phyloP scores from a whole-genome alignment of 92 coral and sea anemone species.

The Palythoa caribaeorum region DNA sequence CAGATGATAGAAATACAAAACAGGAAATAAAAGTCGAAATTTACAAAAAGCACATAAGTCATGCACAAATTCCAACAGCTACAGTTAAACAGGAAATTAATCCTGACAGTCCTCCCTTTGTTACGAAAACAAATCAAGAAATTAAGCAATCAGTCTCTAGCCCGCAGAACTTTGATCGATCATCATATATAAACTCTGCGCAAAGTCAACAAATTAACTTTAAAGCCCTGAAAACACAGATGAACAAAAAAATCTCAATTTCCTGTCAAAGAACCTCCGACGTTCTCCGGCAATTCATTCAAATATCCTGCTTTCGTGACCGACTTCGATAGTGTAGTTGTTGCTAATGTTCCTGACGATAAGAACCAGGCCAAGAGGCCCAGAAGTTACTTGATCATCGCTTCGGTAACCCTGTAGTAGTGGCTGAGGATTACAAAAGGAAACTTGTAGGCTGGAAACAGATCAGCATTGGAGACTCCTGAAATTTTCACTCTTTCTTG shows the following conservation, averaged over 20 bases:
- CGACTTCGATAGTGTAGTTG: slow-evolving; percentile 48
- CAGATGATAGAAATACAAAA: neutral
- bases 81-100: too few relatives aligned
- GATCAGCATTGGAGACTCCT: slow-evolving; percentile 69
- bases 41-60: neutral
- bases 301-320: too few relatives aligned
- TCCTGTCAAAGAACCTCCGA: slow-evolving; percentile 67
- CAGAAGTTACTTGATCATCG: slow-evolving; percentile 66
- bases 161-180: neutral
- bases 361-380: slow-evolving; percentile 58
- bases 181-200: neutral
- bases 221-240: slow-evolving; percentile 17
- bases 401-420: slow-evolving; percentile 77
- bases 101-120: too few relatives aligned
- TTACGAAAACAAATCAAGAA: neutral
- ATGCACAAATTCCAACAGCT: neutral
- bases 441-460: slow-evolving; percentile 58
- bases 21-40: neutral
- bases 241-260: slow-evolving; percentile 52
- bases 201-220: too few relatives aligned
- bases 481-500: slow-evolving; percentile 71
- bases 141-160: neutral
- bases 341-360: slow-evolving; percentile 50
- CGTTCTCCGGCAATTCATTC: slow-evolving; percentile 38
- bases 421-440: slow-evolving; percentile 50